Base-by-base conservation (phyloP, 2,888 invertebrate species). In the Drosophila flavopinicola region DNA sequence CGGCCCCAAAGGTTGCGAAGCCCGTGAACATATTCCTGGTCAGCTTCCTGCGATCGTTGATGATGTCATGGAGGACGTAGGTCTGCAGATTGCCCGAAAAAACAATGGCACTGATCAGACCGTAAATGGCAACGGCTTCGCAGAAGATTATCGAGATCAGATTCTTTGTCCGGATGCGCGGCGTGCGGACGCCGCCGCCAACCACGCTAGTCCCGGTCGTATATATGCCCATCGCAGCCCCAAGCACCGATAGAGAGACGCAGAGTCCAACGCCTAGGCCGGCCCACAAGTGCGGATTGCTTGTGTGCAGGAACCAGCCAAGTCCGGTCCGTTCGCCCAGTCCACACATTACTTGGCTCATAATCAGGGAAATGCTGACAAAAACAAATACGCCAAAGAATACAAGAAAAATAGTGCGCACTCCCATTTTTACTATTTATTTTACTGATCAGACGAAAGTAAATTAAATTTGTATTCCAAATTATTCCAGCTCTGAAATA, bases 41-140 rank as follows among this genome's bases (percentile, higher is more conserved):
- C 84, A 92, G 93, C 11, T 93, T 88, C 1, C 13, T 33, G 7
- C 66, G 77, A 25, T 11, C 70, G 11, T 44, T 61, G 2, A 87
- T 54, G 30, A 90, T 87, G 1, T 33, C 37, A 6, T 66, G 52
- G 39, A 78, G 71, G 1, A 65, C 57, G 53, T 83, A 91, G 72
- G 91, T 91, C 68, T 94, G 94, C 73, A 97, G 92, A 90, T 94
- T 93, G 70, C 97, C 97, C 23, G 97, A 96, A 59, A 99, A 93
- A 27, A 99, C 98, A 90, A 99, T 99, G 30, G 99, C 98, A 87
- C 98, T 98, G 89, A 99, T 99, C 68, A 99, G 93, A 10, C 99
- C 99, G 91, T 99, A 99, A 91, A 99, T 99, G 70, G 99, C 99
- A 1, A 99, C 99, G 71, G 99, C 99, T 92, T 99, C 99, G 91